Base-by-base conservation (phyloP, 37 sponge, comb jelly and placozoan genomes). In the Diacarnus erythraeanus region DNA sequence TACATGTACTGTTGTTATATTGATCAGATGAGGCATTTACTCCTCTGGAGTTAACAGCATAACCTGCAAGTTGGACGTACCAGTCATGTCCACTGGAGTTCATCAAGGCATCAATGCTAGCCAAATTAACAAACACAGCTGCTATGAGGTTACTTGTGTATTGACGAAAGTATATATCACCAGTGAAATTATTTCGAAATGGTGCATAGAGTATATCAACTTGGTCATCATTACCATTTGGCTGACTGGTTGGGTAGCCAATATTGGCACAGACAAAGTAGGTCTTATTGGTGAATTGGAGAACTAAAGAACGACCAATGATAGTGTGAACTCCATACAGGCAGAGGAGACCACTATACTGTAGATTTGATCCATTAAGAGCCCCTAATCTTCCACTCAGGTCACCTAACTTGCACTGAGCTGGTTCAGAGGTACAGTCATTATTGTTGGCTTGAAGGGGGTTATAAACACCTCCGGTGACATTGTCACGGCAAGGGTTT, bases 211-310 rank as follows among this genome's bases (percentile, higher is more conserved):
- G 75, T 0, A 74, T 34, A 3, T 75, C 29, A 1, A 57, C 26
- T 27, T 21, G 26, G 21, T 9, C 9, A 57, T 67, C 44, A 8
- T 57, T 12, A 30, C 47, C 58, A 17, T 10, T 41, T 59, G 36
- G 36, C 21, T 27, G 35, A 40, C 25, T 22, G 25, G 27, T 22
- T 0, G 86, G 86, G 37, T 72, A 82, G 61, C 42, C 89, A 56
- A 93, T 93, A 47, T 86, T 89, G 26, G 90, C 90, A 86, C 94
- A 93, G 10, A 64, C 79, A 57, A 73, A 44, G 27, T 75, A 58
- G 30, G 57, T 42, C 10, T 64, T 69, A 23, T 82, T 41, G 4
- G 68, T n/a, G 12, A 57, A 61, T 22, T 84, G 77, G 26, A 93
- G 69, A 12, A 94, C 88, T 15, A 94, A 38, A 15, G 88, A 80